Conservation (phyloP, 2,888 invertebrate genomes). For the Chesias legatella region DNA sequence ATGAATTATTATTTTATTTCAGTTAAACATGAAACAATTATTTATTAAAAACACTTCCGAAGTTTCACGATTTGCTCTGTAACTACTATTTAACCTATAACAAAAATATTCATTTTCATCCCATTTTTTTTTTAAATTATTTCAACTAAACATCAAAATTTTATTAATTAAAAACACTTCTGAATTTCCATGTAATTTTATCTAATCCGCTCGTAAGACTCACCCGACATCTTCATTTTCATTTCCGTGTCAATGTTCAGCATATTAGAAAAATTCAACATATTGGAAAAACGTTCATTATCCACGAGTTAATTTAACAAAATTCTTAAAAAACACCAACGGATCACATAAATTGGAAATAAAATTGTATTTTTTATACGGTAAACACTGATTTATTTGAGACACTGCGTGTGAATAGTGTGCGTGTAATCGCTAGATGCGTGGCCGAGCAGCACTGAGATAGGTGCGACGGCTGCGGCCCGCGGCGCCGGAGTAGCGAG, state of each 20-base stretch:
- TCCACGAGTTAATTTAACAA: constrained; percentile 7
- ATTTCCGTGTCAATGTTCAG: constrained; percentile 50
- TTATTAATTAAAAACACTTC: too few relatives aligned
- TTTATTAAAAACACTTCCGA: too few relatives aligned
- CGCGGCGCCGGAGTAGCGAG: constrained; percentile 74
- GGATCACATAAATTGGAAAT: constrained; percentile 2
- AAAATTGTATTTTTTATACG: background rate
- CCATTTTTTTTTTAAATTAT: too few relatives aligned
- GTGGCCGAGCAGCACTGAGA: constrained; percentile 45
- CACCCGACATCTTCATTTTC: constrained; percentile 76
- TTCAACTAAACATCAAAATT: too few relatives aligned
- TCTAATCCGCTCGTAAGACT: constrained; percentile 33
- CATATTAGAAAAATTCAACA: constrained; percentile 35
- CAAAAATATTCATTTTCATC: too few relatives aligned
- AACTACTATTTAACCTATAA: too few relatives aligned
- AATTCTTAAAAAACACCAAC: too few relatives aligned
- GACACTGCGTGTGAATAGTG: constrained; percentile 13
- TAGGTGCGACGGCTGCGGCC: constrained; percentile 71
- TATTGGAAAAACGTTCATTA: constrained; percentile 15
- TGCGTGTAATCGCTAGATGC: constrained; percentile 38
- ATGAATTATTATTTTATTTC: too few relatives aligned
- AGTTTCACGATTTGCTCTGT: too few relatives aligned
- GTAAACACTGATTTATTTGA: constrained; percentile 15
- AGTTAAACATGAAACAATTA: too few relatives aligned
- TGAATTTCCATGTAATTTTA: too few relatives aligned